Base-by-base conservation (phyloP, 2,797 vertebrate genomes). In the Acomys russatus region DNA sequence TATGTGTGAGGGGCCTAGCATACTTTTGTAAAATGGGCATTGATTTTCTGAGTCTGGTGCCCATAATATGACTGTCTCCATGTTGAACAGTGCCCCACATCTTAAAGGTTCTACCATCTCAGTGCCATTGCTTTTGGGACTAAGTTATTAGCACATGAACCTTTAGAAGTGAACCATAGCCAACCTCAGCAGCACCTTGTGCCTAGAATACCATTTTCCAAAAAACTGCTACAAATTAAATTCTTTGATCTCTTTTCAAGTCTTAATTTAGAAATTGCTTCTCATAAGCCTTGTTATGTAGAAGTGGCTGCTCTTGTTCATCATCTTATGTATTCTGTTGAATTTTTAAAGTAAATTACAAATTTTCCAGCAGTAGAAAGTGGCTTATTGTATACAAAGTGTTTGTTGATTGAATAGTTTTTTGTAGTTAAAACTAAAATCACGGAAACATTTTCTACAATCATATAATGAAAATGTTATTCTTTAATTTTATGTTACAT, bases 231-330 rank as follows among this genome's bases (percentile, higher is more conserved):
- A 44, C 17, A 63, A 68, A 49, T 59, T 63, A 91, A 88, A 90
- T 90, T 25, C 3, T 76, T 94, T 88, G 6, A 54, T 77, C 33
- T 73, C 56, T 30, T 92, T 94, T 89, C 28, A 94, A 74, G 66
- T 76, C 59, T 91, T 87, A 93, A 91, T 91, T 94, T 71, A 84
- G 59, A 95, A 92, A 30, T 94, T 84, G 35, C 35, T 92, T 95
- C 84, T 88, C 49, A 38, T 68, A 79, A 94, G 6, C 63, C 14
- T 54, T 88, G 12, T 70, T 88, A 61, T 70, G 22, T 89, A 90
- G 25, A 92, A 54, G n/a, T 85, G 28, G 79, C 64, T 80, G 18
- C 70, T 95, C 7, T 90, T n/a, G 56, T 59, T 84, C 23, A 59
- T 59, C 38, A 18, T 59, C 15, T 59, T 93, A 63, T 77, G 1